phyloP scores from a whole-genome alignment of 2,113 vertebrate species.

The Oreochromis spilurus region DNA sequence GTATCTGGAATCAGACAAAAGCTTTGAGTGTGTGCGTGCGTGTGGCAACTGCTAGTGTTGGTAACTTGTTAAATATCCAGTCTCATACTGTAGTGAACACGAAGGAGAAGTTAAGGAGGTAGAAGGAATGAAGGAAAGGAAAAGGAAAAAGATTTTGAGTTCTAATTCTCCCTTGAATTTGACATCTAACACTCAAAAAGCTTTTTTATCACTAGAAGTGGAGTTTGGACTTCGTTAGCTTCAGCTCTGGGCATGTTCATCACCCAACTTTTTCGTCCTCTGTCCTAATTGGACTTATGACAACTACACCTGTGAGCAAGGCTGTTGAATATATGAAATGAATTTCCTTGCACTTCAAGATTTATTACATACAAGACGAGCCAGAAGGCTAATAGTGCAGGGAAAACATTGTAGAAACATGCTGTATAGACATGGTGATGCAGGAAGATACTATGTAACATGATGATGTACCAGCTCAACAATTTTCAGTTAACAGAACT shows the following conservation, averaged over 20 bases:
- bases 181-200: not conserved
- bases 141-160: not conserved
- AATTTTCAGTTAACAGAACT: not conserved
- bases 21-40: not conserved
- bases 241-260: not conserved
- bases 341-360: not conserved
- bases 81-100: not conserved
- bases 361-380: not conserved
- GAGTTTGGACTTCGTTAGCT: not conserved
- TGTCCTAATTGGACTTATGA: not conserved
- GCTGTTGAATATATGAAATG: not conserved
- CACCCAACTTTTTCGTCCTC: not conserved
- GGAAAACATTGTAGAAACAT: not conserved
- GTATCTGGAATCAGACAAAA: constrained; percentile 50
- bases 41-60: constrained; percentile 5
- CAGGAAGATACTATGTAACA: not conserved
- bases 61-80: not conserved
- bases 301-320: not conserved
- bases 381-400: not conserved
- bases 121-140: not conserved
- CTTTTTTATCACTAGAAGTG: not conserved
- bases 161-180: not conserved
- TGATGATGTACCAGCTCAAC: not conserved
- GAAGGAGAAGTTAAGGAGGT: not conserved
- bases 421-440: not conserved